A percentile compares a stretch with the other conserved stretches of the same genome.
phyloP scores from a whole-genome alignment of 92 coral and sea anemone genomes.

The Bergia puertoricense region DNA sequence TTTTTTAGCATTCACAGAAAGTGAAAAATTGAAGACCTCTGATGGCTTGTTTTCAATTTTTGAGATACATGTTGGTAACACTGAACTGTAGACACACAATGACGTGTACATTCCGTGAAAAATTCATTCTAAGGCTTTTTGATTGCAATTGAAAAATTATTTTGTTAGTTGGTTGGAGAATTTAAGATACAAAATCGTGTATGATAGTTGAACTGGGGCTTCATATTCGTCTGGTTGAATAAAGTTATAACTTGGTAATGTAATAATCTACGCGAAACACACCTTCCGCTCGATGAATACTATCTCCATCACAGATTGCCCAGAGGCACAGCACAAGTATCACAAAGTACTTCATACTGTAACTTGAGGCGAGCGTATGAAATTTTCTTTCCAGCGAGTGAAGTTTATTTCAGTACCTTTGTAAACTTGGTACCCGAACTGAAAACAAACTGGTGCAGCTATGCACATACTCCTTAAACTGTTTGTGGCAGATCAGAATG shows the following conservation, averaged over 20 bases:
- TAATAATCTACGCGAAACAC: neutral
- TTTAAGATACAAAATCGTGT: too few relatives aligned
- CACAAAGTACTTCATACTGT: neutral
- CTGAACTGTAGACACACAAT: too few relatives aligned
- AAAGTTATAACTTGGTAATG: neutral
- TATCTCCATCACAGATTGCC: conserved; percentile 2
- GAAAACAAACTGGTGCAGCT: neutral
- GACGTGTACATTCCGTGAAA: too few relatives aligned
- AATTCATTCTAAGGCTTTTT: too few relatives aligned
- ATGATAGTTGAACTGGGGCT: neutral
- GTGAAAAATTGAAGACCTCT: too few relatives aligned
- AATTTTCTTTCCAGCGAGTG: neutral
- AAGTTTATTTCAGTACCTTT: neutral
- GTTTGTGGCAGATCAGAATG: neutral
- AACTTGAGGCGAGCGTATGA: neutral
- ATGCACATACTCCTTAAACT: neutral
- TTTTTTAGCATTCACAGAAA: too few relatives aligned
- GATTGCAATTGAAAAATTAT: too few relatives aligned
- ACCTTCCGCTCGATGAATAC: conserved; percentile 27
- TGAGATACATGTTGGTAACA: too few relatives aligned
- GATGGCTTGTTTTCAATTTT: too few relatives aligned
- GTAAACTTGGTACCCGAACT: neutral
- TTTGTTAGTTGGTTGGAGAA: too few relatives aligned
- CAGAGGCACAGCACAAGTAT: neutral
- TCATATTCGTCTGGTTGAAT: neutral